Base-by-base conservation (phyloP, 2,113 vertebrate species). In the Anguilla rostrata region DNA sequence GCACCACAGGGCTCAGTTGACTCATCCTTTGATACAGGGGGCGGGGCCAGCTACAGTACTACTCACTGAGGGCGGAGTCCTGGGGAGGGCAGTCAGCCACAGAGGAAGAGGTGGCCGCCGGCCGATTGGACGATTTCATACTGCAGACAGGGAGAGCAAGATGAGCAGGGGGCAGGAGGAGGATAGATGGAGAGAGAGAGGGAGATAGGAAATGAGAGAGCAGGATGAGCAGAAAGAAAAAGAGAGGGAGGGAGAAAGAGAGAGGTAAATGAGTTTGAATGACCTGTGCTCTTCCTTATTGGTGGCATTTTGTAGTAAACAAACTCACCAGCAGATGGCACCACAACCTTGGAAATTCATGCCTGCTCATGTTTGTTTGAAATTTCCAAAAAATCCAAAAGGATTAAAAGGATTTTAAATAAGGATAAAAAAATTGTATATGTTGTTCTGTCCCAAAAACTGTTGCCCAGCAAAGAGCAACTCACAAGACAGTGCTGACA, bases 81-180 rank as follows among this genome's bases (percentile, higher is more conserved):
- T 63, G 18, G 18, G 60, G 18, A 63, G 60, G 2, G 60, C 8
- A 53, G n/a, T 29, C 18, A 84, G 29, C 26, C n/a, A 26, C 46
- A 8, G 34, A 41, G 63, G 57, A 83, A 83, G 87, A 39, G 80
- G 85, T 49, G 41, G 22, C 46, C 20, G 53, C 41, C 57, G 86
- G 85, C 90, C 81, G 88, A 83, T 56, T 86, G 40, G 78, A 1
- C 81, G 43, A 84, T 34, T 86, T 87, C 84, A 85, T 93, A 85
- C 90, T 92, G 56, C 0, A 81, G 53, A 6, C 43, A 46, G 43
- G 78, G 49, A 90, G 87, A 29, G 46, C 34, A 39, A 8, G 43
- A 46, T 46, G 43, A 46, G 43, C 8, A 8, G 43, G 43, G 43
- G 43, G 43, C 8, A 8, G 43, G 43, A 8, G 43, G 2, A 8